These are phyloP conservation scores for Pithys albifrons DNA, from an alignment of 2,113 vertebrate species.

Conservation along the genomic window DNA sequence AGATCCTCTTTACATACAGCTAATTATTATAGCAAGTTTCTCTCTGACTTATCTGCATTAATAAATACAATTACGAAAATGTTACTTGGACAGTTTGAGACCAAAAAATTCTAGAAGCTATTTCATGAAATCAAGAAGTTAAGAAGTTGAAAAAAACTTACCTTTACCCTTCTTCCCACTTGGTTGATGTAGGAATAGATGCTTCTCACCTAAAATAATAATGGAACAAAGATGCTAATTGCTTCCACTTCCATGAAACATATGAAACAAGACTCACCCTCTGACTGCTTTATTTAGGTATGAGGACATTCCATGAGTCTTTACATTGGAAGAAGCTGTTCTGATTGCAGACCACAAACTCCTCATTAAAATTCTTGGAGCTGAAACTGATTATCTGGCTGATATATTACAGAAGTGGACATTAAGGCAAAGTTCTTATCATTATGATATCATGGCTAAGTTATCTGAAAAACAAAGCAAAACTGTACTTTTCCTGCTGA, in stretches of 20 bases:
- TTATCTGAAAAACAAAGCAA: conserved; percentile 49
- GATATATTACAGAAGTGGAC: conserved; percentile 34
- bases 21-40: neutral
- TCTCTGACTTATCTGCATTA: neutral
- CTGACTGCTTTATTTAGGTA: conserved; percentile 49
- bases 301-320: conserved; percentile 53
- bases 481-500: conserved; percentile 29
- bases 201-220: conserved; percentile 59
- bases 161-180: neutral
- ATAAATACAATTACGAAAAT: neutral
- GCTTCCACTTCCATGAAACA: conserved; percentile 27
- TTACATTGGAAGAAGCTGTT: conserved; percentile 62
- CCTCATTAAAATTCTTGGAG: conserved; percentile 59
- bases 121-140: neutral
- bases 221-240: conserved; percentile 46
- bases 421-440: conserved; percentile 29
- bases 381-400: conserved; percentile 52
- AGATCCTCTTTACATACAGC: neutral
- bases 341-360: conserved; percentile 39
- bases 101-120: neutral
- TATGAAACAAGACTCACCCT: conserved; percentile 14
- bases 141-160: neutral
- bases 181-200: neutral
- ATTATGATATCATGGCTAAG: conserved; percentile 53
- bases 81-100: neutral